Evolutionary conservation across 2,888 invertebrate genomes (phyloP).

Genomic region (Drosophila infuscata): DNA sequence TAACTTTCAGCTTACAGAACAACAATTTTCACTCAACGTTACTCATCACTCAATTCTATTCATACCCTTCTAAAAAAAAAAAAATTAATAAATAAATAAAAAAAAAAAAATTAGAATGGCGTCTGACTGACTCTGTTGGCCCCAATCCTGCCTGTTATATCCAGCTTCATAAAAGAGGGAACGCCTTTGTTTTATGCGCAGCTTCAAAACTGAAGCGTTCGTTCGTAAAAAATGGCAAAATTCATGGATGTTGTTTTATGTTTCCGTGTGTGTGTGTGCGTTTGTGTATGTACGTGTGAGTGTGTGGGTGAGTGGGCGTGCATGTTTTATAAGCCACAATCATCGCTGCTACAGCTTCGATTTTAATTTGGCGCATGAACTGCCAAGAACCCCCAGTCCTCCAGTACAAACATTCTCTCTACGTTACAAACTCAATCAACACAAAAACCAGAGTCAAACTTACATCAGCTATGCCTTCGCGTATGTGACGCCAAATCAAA

Average conservation of each 20-base stretch:
- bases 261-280: neutral
- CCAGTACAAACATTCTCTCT: neutral
- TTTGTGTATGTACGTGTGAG: neutral
- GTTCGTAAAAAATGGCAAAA: constrained; percentile 72
- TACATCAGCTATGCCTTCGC: constrained; percentile 93
- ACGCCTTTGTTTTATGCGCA: constrained; percentile 70
- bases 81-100: constrained; percentile 12
- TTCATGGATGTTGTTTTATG: constrained; percentile 65
- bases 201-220: constrained; percentile 56
- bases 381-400: constrained; percentile 6
- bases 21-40: constrained; percentile 46
- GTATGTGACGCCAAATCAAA: constrained; percentile 97
- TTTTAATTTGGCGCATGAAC: constrained; percentile 64
- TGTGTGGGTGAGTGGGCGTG: neutral
- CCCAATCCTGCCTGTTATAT: constrained; percentile 9
- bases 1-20: constrained; percentile 23
- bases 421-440: neutral
- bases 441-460: constrained; percentile 61
- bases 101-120: constrained; percentile 38
- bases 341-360: constrained; percentile 21
- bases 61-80: neutral
- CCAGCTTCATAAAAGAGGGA: constrained; percentile 5
- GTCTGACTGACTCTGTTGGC: constrained; percentile 34
- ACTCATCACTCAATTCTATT: constrained; percentile 53
- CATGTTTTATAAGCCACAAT: constrained; percentile 23